Percentiles rank a stretch among this genome's conserved stretches.
These are phyloP conservation scores for Pammene aurita DNA, from an alignment of 2,888 invertebrate species.

Conservation along the genomic window DNA sequence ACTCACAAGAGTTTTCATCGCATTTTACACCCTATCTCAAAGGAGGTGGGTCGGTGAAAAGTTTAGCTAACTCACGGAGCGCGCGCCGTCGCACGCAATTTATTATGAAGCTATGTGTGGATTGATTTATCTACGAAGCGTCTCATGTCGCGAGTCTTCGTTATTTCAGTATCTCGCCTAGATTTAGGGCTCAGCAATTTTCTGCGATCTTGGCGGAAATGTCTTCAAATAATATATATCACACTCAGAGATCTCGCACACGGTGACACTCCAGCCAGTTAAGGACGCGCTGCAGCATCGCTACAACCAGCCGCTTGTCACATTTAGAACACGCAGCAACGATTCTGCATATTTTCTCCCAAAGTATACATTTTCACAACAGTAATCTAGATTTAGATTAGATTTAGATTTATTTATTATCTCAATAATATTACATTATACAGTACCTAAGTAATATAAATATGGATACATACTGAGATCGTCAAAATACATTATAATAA, in stretches of 20 bases:
- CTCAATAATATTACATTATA: too few relatives aligned
- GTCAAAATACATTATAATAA: too few relatives aligned
- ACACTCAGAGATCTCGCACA: not conserved
- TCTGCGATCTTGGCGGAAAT: not conserved
- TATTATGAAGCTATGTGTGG: conserved; percentile 22
- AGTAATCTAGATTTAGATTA: too few relatives aligned
- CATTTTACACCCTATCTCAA: not conserved
- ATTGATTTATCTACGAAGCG: conserved; percentile 37
- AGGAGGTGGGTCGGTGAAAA: not conserved
- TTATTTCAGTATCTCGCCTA: conserved; percentile 15
- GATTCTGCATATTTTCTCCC: too few relatives aligned
- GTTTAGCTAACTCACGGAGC: not conserved
- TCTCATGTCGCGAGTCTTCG: conserved; percentile 1
- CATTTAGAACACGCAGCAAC: not conserved
- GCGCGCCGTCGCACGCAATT: conserved; percentile 16
- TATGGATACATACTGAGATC: too few relatives aligned
- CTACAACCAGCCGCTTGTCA: not conserved
- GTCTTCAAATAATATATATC: not conserved
- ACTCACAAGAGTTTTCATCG: not conserved
- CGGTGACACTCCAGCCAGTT: not conserved
- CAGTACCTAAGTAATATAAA: too few relatives aligned
- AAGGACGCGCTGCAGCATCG: too few relatives aligned
- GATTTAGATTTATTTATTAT: too few relatives aligned
- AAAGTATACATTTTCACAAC: not conserved
- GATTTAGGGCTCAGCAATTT: conserved; percentile 27